Evolutionary conservation across 2,797 vertebrate species (phyloP).

Genomic region (Buceros bicornis): DNA sequence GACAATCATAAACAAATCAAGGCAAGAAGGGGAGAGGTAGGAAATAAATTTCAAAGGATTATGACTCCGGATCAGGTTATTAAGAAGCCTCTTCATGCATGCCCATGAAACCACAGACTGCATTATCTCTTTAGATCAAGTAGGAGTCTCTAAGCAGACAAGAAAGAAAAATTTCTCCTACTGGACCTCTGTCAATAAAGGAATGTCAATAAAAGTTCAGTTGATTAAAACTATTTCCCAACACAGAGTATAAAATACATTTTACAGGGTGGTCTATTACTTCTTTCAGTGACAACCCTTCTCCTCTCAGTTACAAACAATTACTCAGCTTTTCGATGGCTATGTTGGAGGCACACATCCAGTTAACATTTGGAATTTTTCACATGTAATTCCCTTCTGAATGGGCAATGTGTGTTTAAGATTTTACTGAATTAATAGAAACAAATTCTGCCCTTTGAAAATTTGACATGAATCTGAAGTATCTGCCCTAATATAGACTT

Average conservation of each 20-base stretch:
- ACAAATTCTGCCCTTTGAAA: conserved; percentile 13
- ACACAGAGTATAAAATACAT: conserved; percentile 14
- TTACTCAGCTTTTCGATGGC: conserved; percentile 12
- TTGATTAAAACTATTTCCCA: conserved; percentile 1
- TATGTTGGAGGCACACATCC: not conserved
- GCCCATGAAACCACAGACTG: not conserved
- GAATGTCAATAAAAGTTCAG: not conserved
- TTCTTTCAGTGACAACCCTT: not conserved
- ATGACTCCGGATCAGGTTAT: not conserved
- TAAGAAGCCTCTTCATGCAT: conserved; percentile 25
- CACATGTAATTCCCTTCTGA: not conserved
- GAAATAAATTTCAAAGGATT: conserved; percentile 10
- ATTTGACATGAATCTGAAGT: not conserved
- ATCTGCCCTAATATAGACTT: not conserved
- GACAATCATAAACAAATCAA: conserved; percentile 1
- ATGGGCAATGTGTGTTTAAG: not conserved
- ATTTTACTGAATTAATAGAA: not conserved
- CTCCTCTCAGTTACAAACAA: not conserved
- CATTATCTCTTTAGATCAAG: conserved; percentile 15
- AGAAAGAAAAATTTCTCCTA: not conserved
- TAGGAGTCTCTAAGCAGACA: not conserved
- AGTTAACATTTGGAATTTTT: conserved; percentile 9
- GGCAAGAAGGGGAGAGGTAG: not conserved
- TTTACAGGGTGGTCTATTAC: conserved; percentile 1
- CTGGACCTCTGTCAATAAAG: not conserved